Conservation (phyloP, 2,888 invertebrate species). For the Capitulum mitella region DNA sequence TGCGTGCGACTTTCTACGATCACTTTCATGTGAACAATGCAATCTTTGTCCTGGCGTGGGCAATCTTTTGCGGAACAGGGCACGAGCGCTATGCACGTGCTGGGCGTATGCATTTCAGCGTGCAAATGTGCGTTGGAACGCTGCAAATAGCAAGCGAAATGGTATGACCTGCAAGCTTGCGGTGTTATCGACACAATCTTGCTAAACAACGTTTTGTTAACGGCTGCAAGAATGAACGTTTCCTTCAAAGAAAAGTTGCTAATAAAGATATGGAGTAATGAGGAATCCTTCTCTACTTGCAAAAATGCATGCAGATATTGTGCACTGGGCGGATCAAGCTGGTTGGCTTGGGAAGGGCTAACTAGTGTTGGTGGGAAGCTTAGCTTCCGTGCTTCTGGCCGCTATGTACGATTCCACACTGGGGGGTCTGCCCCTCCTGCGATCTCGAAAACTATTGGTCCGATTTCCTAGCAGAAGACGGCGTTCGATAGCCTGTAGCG, state of each 20-base stretch:
- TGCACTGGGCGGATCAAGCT: no score
- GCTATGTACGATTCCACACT: no score
- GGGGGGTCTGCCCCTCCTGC: no score
- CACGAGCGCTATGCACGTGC: neutral
- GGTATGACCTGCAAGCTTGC: neutral
- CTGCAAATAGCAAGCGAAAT: neutral
- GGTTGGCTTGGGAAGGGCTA: no score
- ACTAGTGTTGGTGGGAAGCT: no score
- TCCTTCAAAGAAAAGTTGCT: neutral
- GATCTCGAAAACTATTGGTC: no score
- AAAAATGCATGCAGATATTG: no score
- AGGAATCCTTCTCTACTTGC: no score
- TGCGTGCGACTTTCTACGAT: neutral
- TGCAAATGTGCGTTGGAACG: neutral
- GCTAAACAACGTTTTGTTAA: neutral
- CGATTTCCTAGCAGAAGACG: no score
- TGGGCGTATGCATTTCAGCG: neutral
- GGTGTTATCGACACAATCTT: neutral
- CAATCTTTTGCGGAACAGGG: neutral
- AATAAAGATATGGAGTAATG: no score
- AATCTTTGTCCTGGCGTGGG: neutral
- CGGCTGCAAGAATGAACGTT: neutral
- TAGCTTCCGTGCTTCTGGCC: no score
- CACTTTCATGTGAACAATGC: constrained; percentile 8
- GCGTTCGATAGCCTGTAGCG: no score